Conservation (phyloP, 2,113 vertebrate genomes). For the Macquaria ambigua region DNA sequence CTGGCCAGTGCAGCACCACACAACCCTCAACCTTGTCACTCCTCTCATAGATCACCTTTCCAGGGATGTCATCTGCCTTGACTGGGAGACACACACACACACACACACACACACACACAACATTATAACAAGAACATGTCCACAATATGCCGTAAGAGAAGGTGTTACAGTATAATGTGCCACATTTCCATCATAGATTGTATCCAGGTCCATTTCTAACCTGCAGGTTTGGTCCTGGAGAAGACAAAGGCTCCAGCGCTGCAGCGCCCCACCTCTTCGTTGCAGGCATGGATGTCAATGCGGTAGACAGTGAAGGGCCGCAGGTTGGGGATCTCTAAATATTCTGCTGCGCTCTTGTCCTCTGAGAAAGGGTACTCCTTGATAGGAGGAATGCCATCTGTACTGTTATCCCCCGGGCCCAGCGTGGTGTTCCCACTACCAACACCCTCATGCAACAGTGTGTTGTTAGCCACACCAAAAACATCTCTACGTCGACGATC, state of each 20-base stretch:
- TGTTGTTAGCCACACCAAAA: constrained; percentile 88
- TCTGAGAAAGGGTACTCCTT: constrained; percentile 91
- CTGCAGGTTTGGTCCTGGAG: constrained; percentile 96
- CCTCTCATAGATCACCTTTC: constrained; percentile 87
- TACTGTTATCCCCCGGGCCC: constrained; percentile 82
- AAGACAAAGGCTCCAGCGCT: constrained; percentile 96
- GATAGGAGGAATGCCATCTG: constrained; percentile 85
- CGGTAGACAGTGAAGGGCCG: constrained; percentile 95
- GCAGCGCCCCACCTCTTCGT: constrained; percentile 92
- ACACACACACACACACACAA: neutral
- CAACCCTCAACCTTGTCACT: constrained; percentile 89
- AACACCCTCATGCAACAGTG: constrained; percentile 74
- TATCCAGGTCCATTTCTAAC: constrained; percentile 77
- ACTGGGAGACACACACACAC: constrained; percentile 80
- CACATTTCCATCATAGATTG: neutral
- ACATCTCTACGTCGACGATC: constrained; percentile 92
- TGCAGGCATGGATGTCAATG: constrained; percentile 97
- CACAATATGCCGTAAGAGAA: neutral
- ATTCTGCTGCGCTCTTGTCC: constrained; percentile 87
- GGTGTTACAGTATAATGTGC: neutral
- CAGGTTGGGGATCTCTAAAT: constrained; percentile 90
- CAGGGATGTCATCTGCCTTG: constrained; percentile 95
- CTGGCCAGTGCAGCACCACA: constrained; percentile 91
- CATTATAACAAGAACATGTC: neutral
- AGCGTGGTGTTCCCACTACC: constrained; percentile 79